phyloP scores from a whole-genome alignment of 2,888 invertebrate genomes.

The Parochlus steinenii region DNA sequence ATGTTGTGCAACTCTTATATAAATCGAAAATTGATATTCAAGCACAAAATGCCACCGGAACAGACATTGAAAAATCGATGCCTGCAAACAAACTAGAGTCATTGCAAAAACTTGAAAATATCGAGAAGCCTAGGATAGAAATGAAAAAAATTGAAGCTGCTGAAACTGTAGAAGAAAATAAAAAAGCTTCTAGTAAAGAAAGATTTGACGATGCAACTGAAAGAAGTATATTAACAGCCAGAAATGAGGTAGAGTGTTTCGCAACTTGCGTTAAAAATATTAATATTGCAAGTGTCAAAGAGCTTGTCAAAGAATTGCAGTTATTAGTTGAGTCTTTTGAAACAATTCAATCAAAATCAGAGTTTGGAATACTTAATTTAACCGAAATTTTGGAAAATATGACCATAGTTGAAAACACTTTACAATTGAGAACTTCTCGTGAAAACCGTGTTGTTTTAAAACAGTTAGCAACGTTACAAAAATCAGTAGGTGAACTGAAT shows the following conservation, averaged over 20 bases:
- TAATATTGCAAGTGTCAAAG: too few species aligned
- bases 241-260: too few species aligned
- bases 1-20: too few species aligned
- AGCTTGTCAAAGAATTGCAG: background rate
- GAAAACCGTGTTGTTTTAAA: too few species aligned
- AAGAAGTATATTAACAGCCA: background rate
- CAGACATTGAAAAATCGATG: constrained; percentile 12
- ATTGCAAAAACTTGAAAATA: constrained; percentile 12
- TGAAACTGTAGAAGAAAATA: background rate
- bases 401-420: too few species aligned
- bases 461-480: too few species aligned
- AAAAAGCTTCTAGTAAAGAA: background rate
- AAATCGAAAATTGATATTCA: too few species aligned
- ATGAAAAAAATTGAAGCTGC: constrained; percentile 4
- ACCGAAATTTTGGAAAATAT: too few species aligned
- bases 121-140: constrained; percentile 11
- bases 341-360: constrained; percentile 6
- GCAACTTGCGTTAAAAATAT: too few species aligned
- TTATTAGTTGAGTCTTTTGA: background rate
- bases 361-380: constrained; percentile 9
- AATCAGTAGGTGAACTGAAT: too few species aligned
- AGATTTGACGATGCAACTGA: background rate
- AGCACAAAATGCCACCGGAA: constrained; percentile 14
- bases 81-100: constrained; percentile 14
- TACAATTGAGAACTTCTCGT: too few species aligned